Conservation (phyloP, 1,140 invertebrate species). For the Dufourea novaeangliae region DNA sequence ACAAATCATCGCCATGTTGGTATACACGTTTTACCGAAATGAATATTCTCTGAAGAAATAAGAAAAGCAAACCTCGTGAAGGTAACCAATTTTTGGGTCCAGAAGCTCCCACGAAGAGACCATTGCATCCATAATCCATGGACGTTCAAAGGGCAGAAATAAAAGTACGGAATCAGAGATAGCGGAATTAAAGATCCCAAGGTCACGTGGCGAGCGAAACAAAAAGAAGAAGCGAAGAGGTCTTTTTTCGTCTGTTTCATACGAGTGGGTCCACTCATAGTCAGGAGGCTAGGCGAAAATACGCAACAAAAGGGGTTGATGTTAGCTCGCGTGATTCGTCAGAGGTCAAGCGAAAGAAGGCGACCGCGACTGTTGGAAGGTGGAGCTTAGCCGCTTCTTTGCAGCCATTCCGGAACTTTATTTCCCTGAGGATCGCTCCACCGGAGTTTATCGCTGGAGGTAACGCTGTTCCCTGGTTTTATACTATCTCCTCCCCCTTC, state of each 20-base stretch:
- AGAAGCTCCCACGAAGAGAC: too few species aligned
- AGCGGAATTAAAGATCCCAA: not conserved
- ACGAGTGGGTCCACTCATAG: not conserved
- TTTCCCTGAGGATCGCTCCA: slow-evolving; percentile 72
- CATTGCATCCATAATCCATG: too few species aligned
- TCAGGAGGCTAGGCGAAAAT: slow-evolving; percentile 16
- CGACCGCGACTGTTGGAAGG: slow-evolving; percentile 26
- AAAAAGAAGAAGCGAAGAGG: too few species aligned
- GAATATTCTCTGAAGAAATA: too few species aligned
- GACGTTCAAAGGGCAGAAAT: too few species aligned
- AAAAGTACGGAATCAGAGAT: too few species aligned
- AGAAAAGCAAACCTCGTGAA: too few species aligned
- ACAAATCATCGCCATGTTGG: too few species aligned
- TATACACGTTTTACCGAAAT: too few species aligned
- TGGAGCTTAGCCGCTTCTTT: slow-evolving; percentile 46
- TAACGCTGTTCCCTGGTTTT: slow-evolving; percentile 51
- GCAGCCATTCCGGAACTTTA: slow-evolving; percentile 68
- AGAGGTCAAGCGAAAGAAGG: slow-evolving; percentile 55
- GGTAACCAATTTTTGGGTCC: too few species aligned
- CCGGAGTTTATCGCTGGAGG: slow-evolving; percentile 67
- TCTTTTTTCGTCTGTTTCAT: not conserved
- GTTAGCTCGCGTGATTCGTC: slow-evolving; percentile 51
- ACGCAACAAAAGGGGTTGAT: slow-evolving; percentile 42
- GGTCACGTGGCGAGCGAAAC: not conserved
- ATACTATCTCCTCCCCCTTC: slow-evolving; percentile 24